Percentiles rank a stretch among this genome's conserved stretches.
phyloP scores from a whole-genome alignment of 2,113 vertebrate genomes.

The Myrmecophaga tridactyla region DNA sequence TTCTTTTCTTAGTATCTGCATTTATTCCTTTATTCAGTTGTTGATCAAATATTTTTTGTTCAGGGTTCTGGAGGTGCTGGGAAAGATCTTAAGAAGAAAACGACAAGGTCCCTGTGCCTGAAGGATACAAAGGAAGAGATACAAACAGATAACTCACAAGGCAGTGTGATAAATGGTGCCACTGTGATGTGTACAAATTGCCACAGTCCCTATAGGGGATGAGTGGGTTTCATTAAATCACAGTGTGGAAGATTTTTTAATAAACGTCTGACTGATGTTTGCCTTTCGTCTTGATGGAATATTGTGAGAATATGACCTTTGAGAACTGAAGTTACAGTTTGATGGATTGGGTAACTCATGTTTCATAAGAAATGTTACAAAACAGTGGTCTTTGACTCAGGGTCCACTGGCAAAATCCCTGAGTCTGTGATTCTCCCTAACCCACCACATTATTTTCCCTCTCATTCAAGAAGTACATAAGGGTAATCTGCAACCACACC shows the following conservation, averaged over 20 bases:
- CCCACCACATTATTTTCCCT: not conserved
- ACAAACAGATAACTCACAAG: not conserved
- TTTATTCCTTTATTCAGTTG: not conserved
- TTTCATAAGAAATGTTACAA: not conserved
- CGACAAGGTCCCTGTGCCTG: not conserved
- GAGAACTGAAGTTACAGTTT: not conserved
- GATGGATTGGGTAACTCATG: not conserved
- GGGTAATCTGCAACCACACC: not conserved
- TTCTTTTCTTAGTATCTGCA: not conserved
- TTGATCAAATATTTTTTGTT: not conserved
- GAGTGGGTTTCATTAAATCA: not conserved
- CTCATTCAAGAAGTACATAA: not conserved
- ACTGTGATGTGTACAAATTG: not conserved
- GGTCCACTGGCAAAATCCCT: not conserved
- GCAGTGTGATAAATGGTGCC: not conserved
- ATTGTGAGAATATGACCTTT: constrained; percentile 8
- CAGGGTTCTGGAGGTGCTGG: not conserved
- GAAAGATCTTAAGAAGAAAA: not conserved
- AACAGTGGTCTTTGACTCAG: not conserved
- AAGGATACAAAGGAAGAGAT: not conserved
- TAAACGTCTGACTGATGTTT: not conserved
- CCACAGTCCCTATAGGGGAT: not conserved
- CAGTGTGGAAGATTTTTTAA: not conserved
- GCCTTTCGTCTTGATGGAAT: not conserved
- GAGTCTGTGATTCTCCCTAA: not conserved